Evolutionary conservation across 2,888 invertebrate genomes (phyloP).

Genomic region (Epinotia demarniana): DNA sequence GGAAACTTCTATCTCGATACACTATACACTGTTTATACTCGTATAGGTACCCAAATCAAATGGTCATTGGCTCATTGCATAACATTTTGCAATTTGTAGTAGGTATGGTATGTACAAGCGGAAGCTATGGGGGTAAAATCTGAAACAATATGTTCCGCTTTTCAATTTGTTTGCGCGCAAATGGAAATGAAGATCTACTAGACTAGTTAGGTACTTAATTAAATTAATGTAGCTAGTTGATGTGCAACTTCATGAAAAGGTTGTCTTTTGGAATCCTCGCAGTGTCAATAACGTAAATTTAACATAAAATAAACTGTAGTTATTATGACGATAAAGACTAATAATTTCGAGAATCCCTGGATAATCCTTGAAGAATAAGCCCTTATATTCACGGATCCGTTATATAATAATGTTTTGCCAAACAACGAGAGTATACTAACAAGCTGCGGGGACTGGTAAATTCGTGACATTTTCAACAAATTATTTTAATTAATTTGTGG

Average conservation of each 20-base stretch:
- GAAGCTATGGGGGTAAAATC: no score
- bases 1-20: background rate
- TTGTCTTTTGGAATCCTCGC: no score
- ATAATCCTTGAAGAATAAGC: slow-evolving; percentile 27
- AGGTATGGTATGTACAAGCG: no score
- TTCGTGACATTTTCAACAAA: slow-evolving; percentile 62
- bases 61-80: background rate
- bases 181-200: no score
- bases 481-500: slow-evolving; percentile 68
- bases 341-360: background rate
- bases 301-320: no score
- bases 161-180: no score
- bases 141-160: no score
- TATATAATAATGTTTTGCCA: slow-evolving; percentile 58
- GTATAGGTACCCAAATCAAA: no score
- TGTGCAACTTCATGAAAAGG: no score
- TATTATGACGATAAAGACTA: background rate
- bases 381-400: slow-evolving; percentile 46
- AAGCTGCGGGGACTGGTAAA: slow-evolving; percentile 58
- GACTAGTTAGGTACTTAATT: no score
- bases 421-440: slow-evolving; percentile 63
- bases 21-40: background rate
- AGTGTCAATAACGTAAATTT: no score
- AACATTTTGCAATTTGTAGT: background rate
- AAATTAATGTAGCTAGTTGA: no score